These are phyloP conservation scores for Mythimna albipuncta DNA, from an alignment of 2,888 invertebrate genomes.

Conservation along the genomic window DNA sequence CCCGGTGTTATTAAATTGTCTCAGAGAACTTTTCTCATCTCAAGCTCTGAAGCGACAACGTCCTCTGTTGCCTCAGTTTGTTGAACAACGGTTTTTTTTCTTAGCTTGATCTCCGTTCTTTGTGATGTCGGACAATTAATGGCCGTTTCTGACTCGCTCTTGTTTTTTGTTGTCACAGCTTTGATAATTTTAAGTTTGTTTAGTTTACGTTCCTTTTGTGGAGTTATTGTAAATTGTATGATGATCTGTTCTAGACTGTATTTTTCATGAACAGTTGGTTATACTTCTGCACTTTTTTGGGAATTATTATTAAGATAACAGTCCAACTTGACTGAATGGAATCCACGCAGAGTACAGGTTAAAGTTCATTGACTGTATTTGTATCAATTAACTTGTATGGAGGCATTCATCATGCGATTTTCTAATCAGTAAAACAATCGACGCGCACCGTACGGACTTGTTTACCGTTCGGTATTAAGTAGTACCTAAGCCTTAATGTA, in stretches of 20 bases:
- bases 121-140: constrained; percentile 62
- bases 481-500: not conserved
- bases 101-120: constrained; percentile 64
- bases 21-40: constrained; percentile 85
- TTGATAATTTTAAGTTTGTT: constrained; percentile 48
- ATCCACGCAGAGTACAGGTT: not conserved
- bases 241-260: not conserved
- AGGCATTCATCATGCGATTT: not conserved
- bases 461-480: not conserved
- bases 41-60: constrained; percentile 67
- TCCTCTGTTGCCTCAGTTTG: constrained; percentile 70
- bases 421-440: not conserved
- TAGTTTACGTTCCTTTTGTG: constrained; percentile 20
- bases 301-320: not conserved
- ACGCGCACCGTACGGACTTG: not conserved
- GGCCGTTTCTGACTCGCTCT: constrained; percentile 35
- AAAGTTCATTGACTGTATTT: not conserved
- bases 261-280: not conserved
- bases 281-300: not conserved
- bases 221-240: constrained; percentile 11
- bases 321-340: not conserved
- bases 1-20: constrained; percentile 86
- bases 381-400: not conserved
- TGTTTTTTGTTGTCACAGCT: constrained; percentile 46
- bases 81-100: constrained; percentile 68